phyloP scores from a whole-genome alignment of 2,797 vertebrate genomes.

The Leuciscus waleckii region DNA sequence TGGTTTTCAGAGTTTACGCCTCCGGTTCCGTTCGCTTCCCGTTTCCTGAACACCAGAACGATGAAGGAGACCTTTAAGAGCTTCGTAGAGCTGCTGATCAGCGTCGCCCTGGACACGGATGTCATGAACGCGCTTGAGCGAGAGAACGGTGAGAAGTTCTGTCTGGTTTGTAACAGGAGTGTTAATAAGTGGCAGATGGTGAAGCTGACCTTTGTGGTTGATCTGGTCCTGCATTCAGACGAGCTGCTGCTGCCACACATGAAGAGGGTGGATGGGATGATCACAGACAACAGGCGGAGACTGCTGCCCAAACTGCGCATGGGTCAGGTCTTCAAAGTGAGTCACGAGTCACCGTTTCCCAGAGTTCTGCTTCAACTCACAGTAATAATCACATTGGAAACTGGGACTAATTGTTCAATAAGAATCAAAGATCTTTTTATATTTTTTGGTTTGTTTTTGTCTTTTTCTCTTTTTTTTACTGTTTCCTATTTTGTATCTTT shows the following conservation, averaged over 20 bases:
- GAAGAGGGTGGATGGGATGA: constrained; percentile 95
- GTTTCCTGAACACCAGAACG: constrained; percentile 92
- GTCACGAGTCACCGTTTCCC: constrained; percentile 35
- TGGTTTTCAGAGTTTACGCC: constrained; percentile 82
- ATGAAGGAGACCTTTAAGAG: constrained; percentile 98
- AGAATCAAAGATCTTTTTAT: too few species aligned
- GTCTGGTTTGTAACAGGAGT: background rate
- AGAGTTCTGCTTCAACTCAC: constrained; percentile 4
- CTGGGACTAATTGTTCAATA: background rate
- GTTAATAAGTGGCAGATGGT: background rate
- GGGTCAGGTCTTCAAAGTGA: constrained; percentile 92
- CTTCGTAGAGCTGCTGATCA: constrained; percentile 95
- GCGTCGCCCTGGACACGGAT: constrained; percentile 90
- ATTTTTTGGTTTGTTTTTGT: too few species aligned
- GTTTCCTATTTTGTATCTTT: background rate
- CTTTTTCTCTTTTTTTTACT: too few species aligned
- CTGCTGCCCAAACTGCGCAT: constrained; percentile 92
- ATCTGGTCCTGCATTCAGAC: constrained; percentile 78
- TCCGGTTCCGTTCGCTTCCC: constrained; percentile 85
- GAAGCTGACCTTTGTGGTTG: constrained; percentile 8
- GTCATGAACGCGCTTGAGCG: constrained; percentile 91
- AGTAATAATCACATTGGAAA: background rate
- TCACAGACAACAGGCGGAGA: constrained; percentile 91
- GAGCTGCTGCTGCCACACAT: constrained; percentile 94
- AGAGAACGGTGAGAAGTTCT: constrained; percentile 84